These are phyloP conservation scores for human DNA, from an alignment of 2,113 vertebrate genomes.

Conservation along the genomic window DNA sequence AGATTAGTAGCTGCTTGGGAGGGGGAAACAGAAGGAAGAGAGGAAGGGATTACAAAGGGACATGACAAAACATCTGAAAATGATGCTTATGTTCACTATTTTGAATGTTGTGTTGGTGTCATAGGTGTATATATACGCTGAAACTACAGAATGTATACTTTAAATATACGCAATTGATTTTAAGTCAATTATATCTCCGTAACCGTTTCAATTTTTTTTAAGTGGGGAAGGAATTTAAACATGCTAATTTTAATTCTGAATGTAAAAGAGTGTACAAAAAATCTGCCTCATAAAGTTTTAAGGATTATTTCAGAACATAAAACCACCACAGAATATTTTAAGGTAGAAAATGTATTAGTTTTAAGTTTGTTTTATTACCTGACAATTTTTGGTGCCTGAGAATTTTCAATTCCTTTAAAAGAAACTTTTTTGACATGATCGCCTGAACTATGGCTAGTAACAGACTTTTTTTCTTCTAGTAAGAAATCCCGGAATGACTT, in stretches of 20 bases:
- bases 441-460: conserved; percentile 72
- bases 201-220: neutral
- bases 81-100: neutral
- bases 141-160: neutral
- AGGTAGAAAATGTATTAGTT: neutral
- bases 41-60: neutral
- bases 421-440: conserved; percentile 85
- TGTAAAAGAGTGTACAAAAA: conserved; percentile 24
- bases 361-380: conserved; percentile 75
- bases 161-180: neutral
- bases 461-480: conserved; percentile 88
- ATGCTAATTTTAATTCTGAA: conserved; percentile 13
- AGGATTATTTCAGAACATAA: conserved; percentile 39
- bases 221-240: neutral
- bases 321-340: conserved; percentile 18
- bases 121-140: neutral
- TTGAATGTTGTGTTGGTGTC: neutral
- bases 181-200: conserved; percentile 1
- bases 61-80: neutral
- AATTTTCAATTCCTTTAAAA: conserved; percentile 86
- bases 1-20: neutral
- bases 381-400: conserved; percentile 80
- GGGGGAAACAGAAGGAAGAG: neutral
- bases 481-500: conserved; percentile 92
- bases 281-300: neutral